Conservation (phyloP, 2,113 vertebrate species). For the Onychorhynchus coronatus region DNA sequence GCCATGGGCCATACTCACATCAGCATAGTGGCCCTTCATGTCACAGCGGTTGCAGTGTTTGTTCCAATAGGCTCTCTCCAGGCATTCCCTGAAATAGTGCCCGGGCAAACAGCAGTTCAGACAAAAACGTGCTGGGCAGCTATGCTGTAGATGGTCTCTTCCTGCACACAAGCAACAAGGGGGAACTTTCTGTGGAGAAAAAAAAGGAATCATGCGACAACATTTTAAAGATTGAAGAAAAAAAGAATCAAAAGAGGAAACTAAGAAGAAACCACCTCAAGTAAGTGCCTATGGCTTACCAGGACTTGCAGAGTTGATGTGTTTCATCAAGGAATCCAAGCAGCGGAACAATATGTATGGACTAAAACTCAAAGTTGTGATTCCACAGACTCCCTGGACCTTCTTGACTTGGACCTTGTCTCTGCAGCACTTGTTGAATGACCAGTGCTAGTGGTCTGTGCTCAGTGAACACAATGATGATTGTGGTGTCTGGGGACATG, state of each 20-base stretch:
- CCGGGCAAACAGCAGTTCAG: constrained; percentile 87
- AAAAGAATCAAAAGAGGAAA: background rate
- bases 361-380: background rate
- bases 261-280: background rate
- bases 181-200: constrained; percentile 75
- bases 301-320: background rate
- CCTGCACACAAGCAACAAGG: constrained; percentile 85
- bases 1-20: constrained; percentile 81
- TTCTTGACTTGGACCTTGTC: background rate
- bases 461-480: background rate
- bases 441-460: too few relatives aligned
- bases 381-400: background rate
- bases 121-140: constrained; percentile 85
- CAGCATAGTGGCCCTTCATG: constrained; percentile 88
- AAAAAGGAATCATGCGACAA: background rate
- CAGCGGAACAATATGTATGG: background rate
- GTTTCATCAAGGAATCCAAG: background rate
- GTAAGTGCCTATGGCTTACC: background rate
- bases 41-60: constrained; percentile 87
- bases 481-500: background rate
- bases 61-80: constrained; percentile 80
- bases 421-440: background rate
- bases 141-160: constrained; percentile 74
- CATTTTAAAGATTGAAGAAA: background rate
- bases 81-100: constrained; percentile 79